Evolutionary conservation across 2,797 vertebrate genomes (phyloP).

Genomic region (Rachycentron canadum): DNA sequence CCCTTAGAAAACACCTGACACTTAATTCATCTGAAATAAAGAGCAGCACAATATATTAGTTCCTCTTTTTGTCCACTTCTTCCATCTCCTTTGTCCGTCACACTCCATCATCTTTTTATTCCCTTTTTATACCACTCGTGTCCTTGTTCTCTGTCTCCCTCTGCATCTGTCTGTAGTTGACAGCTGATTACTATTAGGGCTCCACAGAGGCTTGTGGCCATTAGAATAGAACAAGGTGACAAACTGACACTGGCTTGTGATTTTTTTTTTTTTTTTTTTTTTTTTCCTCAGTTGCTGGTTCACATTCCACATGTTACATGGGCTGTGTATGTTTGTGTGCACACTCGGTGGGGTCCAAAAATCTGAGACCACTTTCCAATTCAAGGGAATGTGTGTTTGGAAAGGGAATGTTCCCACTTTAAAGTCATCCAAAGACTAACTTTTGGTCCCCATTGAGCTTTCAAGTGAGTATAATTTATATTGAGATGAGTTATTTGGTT

Average conservation of each 20-base stretch:
- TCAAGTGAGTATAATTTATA: neutral
- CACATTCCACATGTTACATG: constrained; percentile 37
- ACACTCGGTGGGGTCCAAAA: neutral
- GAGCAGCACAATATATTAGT: constrained; percentile 36
- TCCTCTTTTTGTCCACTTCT: constrained; percentile 51
- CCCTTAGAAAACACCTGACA: neutral
- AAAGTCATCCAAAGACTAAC: no score
- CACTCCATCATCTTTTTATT: neutral
- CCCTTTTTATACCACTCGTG: neutral
- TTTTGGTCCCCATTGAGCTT: no score
- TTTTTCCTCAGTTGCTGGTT: constrained; percentile 43
- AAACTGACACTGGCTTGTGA: constrained; percentile 55
- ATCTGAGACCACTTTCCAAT: no score
- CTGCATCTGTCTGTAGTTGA: constrained; percentile 23
- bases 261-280: no score
- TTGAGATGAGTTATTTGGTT: neutral
- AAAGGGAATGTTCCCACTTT: no score
- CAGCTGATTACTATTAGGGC: constrained; percentile 58
- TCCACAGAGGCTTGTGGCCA: constrained; percentile 52
- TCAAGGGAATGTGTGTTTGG: no score
- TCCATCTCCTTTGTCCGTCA: neutral
- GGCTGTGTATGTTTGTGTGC: constrained; percentile 6
- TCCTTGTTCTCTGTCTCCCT: neutral
- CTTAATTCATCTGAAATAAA: neutral
- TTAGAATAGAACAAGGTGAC: constrained; percentile 73